Percentiles rank a stretch among this genome's conserved stretches.
Evolutionary conservation across 2,888 invertebrate species (phyloP).

Genomic region (Hymenopus coronatus): DNA sequence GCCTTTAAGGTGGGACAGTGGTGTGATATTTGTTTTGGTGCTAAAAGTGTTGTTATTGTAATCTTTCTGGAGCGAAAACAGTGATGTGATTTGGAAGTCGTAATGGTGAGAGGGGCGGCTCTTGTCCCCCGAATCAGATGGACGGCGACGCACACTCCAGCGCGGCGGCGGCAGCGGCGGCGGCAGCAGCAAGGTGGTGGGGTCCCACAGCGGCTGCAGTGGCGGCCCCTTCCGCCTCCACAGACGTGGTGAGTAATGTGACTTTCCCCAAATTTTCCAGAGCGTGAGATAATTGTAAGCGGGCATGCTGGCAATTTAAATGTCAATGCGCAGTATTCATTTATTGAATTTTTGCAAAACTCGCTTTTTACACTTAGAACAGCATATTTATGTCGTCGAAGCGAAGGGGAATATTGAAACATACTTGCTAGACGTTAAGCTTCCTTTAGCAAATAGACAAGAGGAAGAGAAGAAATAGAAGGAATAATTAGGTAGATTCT

Average conservation of each 20-base stretch:
- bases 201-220: slow-evolving; percentile 4
- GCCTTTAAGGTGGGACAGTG: not conserved
- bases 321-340: too few species aligned
- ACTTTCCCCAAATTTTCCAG: not conserved
- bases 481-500: too few species aligned
- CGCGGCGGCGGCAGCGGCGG: not conserved
- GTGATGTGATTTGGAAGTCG: not conserved
- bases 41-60: not conserved
- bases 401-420: too few species aligned
- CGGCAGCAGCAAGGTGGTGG: slow-evolving; percentile 16
- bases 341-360: too few species aligned
- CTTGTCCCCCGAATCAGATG: slow-evolving; percentile 8
- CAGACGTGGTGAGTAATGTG: slow-evolving; percentile 16
- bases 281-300: not conserved
- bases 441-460: too few species aligned
- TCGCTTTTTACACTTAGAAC: too few species aligned
- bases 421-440: too few species aligned
- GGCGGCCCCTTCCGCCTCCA: slow-evolving; percentile 13
- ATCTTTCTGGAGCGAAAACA: not conserved
- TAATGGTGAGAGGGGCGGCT: slow-evolving; percentile 1
- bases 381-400: too few species aligned
- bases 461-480: too few species aligned
- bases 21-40: not conserved
- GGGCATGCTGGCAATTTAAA: too few species aligned
- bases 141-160: slow-evolving; percentile 16